These are phyloP conservation scores for Dicrurus megarhynchus DNA, from an alignment of 2,113 vertebrate genomes.

Conservation along the genomic window DNA sequence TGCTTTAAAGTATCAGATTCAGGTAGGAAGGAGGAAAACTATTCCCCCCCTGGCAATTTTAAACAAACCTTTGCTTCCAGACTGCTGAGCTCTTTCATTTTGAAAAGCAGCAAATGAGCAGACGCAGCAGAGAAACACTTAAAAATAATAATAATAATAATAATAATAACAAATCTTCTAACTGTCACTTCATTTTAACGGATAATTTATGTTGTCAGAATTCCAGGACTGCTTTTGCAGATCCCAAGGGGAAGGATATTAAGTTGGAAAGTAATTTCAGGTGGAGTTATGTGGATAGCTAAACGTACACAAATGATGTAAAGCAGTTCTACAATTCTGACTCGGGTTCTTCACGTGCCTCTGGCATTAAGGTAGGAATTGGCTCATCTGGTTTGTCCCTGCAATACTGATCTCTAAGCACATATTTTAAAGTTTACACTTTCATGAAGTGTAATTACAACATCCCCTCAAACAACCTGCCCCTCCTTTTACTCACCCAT, in stretches of 20 bases:
- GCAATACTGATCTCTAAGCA: neutral
- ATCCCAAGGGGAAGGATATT: neutral
- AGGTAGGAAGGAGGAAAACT: neutral
- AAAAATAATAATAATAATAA: neutral
- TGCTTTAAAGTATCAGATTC: neutral
- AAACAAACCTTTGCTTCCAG: conserved; percentile 31
- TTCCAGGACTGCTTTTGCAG: neutral
- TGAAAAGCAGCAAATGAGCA: neutral
- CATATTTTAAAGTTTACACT: neutral
- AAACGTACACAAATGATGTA: neutral
- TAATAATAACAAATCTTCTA: neutral
- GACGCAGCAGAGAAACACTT: neutral
- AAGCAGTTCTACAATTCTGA: neutral
- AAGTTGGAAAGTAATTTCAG: neutral
- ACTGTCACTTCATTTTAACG: neutral
- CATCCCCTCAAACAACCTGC: neutral
- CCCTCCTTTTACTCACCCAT: neutral
- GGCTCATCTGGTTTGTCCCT: neutral
- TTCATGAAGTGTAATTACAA: neutral
- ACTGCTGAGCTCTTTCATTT: neutral
- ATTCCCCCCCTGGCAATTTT: neutral
- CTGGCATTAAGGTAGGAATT: neutral
- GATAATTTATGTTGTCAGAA: neutral
- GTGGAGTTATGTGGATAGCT: neutral
- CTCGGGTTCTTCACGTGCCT: neutral